A percentile compares a stretch with the other conserved stretches of the same genome.
These are phyloP conservation scores for Bombus confusus DNA, from an alignment of 1,140 invertebrate genomes.

Conservation along the genomic window DNA sequence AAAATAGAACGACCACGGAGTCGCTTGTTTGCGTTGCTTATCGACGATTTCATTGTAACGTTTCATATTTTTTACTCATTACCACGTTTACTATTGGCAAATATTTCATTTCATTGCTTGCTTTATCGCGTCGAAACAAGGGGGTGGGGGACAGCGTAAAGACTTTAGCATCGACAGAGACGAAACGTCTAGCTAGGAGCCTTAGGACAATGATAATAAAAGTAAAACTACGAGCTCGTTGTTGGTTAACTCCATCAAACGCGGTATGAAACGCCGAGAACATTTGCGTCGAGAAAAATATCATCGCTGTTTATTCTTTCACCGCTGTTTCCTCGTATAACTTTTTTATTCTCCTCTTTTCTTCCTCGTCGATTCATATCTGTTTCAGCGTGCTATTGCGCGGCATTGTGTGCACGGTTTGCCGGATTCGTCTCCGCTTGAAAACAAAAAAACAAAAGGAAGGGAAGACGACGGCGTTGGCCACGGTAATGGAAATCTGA, in stretches of 20 bases:
- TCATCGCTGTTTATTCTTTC: conserved; percentile 8
- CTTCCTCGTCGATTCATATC: conserved; percentile 23
- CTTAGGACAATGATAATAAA: neutral
- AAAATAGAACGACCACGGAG: no score
- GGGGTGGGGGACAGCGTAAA: neutral
- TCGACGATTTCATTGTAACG: neutral
- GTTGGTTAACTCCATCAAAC: conserved; percentile 21
- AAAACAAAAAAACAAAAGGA: neutral
- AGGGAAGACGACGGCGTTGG: neutral
- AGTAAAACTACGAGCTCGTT: neutral
- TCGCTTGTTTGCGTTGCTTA: conserved; percentile 3
- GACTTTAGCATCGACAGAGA: neutral
- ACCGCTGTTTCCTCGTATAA: neutral
- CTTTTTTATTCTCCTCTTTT: neutral
- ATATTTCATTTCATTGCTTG: no score
- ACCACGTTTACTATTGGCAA: no score
- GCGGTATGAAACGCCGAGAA: conserved; percentile 11
- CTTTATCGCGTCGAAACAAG: neutral
- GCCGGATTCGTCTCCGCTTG: neutral
- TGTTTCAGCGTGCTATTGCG: conserved; percentile 23
- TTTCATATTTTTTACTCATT: neutral
- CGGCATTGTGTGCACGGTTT: conserved; percentile 13
- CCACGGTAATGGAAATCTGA: conserved; percentile 39
- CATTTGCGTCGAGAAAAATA: conserved; percentile 16
- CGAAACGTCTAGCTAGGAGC: no score